Percentiles rank a stretch among this genome's conserved stretches.
Conservation (phyloP, 2,113 vertebrate species). For the Macaca fascicularis region DNA sequence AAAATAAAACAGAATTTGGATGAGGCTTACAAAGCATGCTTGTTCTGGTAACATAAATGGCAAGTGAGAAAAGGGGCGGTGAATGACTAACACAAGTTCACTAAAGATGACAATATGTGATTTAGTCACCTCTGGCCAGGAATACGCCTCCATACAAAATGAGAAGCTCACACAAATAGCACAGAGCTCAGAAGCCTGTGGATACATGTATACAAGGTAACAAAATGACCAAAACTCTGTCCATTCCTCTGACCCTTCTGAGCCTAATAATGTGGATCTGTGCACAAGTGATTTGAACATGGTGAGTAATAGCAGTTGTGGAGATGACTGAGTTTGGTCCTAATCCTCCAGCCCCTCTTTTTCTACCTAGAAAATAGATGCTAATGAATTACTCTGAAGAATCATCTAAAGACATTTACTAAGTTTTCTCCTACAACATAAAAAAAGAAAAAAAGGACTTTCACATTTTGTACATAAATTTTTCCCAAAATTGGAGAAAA, state of each 20-base stretch:
- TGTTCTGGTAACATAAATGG: constrained; percentile 50
- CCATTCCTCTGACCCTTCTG: background rate
- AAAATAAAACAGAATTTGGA: constrained; percentile 66
- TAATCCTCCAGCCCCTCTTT: rapidly evolving
- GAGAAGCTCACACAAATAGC: background rate
- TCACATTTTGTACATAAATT: background rate
- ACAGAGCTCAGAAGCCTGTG: background rate
- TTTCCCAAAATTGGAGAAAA: background rate
- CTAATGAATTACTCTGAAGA: background rate
- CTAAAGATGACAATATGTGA: background rate
- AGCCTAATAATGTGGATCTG: background rate
- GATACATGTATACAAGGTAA: background rate
- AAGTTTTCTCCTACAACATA: background rate
- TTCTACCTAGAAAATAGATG: background rate
- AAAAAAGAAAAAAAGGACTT: background rate
- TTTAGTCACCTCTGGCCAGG: background rate
- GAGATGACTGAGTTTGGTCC: background rate
- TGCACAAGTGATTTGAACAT: background rate
- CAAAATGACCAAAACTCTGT: background rate
- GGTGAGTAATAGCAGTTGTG: background rate
- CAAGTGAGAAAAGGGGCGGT: background rate
- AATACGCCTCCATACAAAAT: background rate
- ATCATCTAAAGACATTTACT: background rate
- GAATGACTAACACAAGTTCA: constrained; percentile 45
- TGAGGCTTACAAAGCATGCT: constrained; percentile 41